A percentile compares a stretch with the other conserved stretches of the same genome.
Conservation (phyloP, 2,888 invertebrate species). For the Archaeoteleia sp. region DNA sequence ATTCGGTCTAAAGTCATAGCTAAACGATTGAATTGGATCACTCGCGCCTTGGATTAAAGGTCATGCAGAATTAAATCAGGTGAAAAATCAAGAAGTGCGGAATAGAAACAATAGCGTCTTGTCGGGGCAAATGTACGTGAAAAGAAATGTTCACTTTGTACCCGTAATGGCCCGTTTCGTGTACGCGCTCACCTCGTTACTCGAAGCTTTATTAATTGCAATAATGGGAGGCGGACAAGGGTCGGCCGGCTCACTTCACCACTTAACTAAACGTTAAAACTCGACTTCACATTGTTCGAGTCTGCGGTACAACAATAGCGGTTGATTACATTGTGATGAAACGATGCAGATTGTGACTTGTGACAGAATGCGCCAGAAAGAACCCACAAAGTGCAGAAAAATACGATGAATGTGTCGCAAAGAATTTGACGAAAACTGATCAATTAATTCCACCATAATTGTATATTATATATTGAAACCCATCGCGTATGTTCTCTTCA, state of each 20-base stretch:
- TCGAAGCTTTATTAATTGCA: conserved; percentile 61
- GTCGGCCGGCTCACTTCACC: conserved; percentile 29
- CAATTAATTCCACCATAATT: too few species aligned
- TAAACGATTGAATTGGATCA: neutral
- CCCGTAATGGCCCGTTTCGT: conserved; percentile 15
- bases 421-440: too few species aligned
- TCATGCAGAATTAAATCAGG: conserved; percentile 26
- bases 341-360: conserved; percentile 1
- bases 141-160: conserved; percentile 15
- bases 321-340: conserved; percentile 58
- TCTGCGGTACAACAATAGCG: conserved; percentile 53
- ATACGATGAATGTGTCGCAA: too few species aligned
- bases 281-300: conserved; percentile 42
- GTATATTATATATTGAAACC: too few species aligned
- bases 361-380: neutral
- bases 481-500: too few species aligned
- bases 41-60: conserved; percentile 21
- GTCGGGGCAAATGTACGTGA: neutral
- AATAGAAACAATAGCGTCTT: conserved; percentile 40
- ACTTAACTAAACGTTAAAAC: conserved; percentile 64
- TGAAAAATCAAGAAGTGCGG: conserved; percentile 37
- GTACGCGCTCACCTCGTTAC: conserved; percentile 33
- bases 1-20: too few species aligned
- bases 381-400: too few species aligned
- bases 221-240: conserved; percentile 51